Evolutionary conservation across 2,797 vertebrate species (phyloP).

Genomic region (Amblyraja radiata): DNA sequence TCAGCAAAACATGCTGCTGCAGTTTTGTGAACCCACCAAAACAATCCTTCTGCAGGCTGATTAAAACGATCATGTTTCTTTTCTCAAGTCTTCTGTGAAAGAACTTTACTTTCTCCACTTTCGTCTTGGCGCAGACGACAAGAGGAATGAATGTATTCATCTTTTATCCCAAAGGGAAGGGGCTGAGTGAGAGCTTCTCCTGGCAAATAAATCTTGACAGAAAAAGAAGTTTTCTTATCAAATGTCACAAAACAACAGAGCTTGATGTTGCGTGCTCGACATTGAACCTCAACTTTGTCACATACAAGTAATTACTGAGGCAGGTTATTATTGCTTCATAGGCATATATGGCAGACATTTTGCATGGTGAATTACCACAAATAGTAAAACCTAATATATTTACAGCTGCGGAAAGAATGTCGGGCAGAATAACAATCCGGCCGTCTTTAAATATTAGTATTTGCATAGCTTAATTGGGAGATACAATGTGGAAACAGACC

Average conservation of each 20-base stretch:
- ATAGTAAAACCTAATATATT: not conserved
- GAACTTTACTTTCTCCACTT: not conserved
- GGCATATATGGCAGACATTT: not conserved
- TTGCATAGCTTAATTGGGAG: too few relatives aligned
- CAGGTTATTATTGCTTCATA: not conserved
- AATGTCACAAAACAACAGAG: not conserved
- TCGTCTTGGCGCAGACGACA: not conserved
- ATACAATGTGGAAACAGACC: too few relatives aligned
- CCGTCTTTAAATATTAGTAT: not conserved
- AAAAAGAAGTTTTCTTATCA: not conserved
- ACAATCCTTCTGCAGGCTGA: not conserved
- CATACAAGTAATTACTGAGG: not conserved
- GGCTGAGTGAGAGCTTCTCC: not conserved
- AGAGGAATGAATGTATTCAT: not conserved
- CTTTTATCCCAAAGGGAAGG: not conserved
- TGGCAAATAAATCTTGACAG: not conserved
- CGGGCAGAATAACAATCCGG: not conserved
- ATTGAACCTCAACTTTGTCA: not conserved
- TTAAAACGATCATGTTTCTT: not conserved
- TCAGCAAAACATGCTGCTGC: constrained; percentile 16
- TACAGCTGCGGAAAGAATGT: not conserved
- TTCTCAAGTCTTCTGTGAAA: not conserved
- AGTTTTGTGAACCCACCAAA: not conserved
- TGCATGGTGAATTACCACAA: not conserved
- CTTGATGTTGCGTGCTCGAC: too few relatives aligned